phyloP scores from a whole-genome alignment of 2,888 invertebrate species.

The Torymus aiolomorphi region DNA sequence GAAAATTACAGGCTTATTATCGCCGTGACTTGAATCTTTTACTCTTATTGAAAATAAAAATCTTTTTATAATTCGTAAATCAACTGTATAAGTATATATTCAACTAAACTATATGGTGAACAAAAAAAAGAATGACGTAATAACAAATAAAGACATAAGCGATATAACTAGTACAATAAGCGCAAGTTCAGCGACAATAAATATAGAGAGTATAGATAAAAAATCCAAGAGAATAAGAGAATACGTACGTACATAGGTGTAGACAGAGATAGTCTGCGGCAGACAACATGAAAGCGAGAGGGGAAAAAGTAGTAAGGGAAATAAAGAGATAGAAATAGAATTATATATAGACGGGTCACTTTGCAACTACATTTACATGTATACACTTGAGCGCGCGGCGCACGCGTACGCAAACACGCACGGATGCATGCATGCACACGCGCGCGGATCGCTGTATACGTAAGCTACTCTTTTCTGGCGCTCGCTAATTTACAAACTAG shows the following conservation, averaged over 20 bases:
- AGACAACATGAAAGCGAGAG: constrained; percentile 67
- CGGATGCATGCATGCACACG: constrained; percentile 3
- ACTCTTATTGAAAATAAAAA: no score
- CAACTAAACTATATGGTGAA: no score
- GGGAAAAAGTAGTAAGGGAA: constrained; percentile 39
- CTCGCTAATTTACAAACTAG: no score
- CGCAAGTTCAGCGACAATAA: constrained; percentile 24
- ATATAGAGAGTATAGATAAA: constrained; percentile 60
- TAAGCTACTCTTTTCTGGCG: no score
- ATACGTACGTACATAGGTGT: constrained; percentile 73
- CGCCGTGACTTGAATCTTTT: no score
- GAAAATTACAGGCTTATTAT: no score
- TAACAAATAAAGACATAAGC: not conserved
- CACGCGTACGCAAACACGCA: not conserved
- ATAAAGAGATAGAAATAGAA: constrained; percentile 41
- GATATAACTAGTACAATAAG: constrained; percentile 15
- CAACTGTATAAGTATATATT: no score
- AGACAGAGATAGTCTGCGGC: constrained; percentile 71
- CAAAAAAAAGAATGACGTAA: not conserved
- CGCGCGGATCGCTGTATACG: not conserved
- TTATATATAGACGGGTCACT: not conserved
- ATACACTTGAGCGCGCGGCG: no score
- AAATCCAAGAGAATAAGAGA: constrained; percentile 65
- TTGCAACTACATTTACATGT: no score
- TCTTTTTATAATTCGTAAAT: no score